phyloP scores from a whole-genome alignment of 2,113 vertebrate genomes.

The Lagopus muta region DNA sequence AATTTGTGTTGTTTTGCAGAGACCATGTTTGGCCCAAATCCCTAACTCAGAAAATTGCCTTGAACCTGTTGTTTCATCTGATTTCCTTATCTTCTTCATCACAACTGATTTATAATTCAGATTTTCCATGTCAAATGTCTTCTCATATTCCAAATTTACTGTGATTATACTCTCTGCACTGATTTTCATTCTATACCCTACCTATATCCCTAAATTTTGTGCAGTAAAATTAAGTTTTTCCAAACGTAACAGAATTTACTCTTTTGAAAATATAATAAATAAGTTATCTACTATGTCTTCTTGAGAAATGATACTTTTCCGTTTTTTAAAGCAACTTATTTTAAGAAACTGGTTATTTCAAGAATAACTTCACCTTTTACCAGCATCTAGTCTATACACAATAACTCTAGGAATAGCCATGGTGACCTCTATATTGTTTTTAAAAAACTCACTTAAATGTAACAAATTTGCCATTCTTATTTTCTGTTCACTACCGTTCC shows the following conservation, averaged over 20 bases:
- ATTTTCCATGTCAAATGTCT: neutral
- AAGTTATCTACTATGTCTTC: neutral
- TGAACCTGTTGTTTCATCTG: neutral
- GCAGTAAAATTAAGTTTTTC: neutral
- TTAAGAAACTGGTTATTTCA: neutral
- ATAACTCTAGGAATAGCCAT: neutral
- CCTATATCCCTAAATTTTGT: neutral
- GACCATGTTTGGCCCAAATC: neutral
- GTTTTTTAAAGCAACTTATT: neutral
- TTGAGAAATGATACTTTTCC: neutral
- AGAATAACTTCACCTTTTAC: neutral
- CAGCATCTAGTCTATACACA: neutral
- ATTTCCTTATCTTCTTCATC: constrained; percentile 8
- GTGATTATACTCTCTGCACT: neutral
- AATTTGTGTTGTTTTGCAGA: neutral
- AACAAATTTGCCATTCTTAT: neutral
- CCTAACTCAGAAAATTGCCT: neutral
- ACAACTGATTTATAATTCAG: neutral
- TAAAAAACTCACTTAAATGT: neutral
- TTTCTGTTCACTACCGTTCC: neutral
- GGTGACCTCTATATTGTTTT: neutral
- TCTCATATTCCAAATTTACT: neutral
- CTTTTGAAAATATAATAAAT: neutral
- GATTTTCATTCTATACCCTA: neutral
- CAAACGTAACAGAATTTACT: neutral